Percentiles rank a stretch among this genome's conserved stretches.
phyloP scores from a whole-genome alignment of 2,113 vertebrate genomes.

The Otus sunia region DNA sequence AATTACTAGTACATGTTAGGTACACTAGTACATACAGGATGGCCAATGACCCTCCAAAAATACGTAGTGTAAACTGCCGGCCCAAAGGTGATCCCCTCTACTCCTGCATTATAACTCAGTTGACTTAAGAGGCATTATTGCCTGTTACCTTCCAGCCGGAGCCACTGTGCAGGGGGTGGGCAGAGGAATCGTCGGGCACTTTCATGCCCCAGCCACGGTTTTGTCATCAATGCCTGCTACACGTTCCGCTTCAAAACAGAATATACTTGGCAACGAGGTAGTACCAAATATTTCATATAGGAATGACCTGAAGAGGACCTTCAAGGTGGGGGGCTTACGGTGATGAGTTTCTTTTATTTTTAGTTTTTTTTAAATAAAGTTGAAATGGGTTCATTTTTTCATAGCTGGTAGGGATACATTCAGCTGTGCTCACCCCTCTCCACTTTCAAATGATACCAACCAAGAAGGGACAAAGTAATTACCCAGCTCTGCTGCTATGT shows the following conservation, averaged over 20 bases:
- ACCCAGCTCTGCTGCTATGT: background rate
- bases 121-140: background rate
- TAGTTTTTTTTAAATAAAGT: background rate
- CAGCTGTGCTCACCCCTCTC: background rate
- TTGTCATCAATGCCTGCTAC: background rate
- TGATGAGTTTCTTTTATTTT: background rate
- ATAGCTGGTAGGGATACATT: background rate
- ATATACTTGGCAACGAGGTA: background rate
- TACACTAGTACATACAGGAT: too few species aligned
- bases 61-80: background rate
- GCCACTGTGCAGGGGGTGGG: rapidly evolving
- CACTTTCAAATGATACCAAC: background rate
- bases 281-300: background rate
- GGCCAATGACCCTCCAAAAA: background rate
- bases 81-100: background rate
- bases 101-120: rapidly evolving
- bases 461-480: background rate
- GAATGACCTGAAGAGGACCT: background rate
- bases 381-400: background rate
- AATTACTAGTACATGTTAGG: rapidly evolving
- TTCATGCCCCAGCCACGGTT: rapidly evolving
- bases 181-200: background rate
- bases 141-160: background rate
- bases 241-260: background rate
- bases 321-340: background rate